phyloP scores from a whole-genome alignment of 2,113 vertebrate species.

The Plotosus lineatus region DNA sequence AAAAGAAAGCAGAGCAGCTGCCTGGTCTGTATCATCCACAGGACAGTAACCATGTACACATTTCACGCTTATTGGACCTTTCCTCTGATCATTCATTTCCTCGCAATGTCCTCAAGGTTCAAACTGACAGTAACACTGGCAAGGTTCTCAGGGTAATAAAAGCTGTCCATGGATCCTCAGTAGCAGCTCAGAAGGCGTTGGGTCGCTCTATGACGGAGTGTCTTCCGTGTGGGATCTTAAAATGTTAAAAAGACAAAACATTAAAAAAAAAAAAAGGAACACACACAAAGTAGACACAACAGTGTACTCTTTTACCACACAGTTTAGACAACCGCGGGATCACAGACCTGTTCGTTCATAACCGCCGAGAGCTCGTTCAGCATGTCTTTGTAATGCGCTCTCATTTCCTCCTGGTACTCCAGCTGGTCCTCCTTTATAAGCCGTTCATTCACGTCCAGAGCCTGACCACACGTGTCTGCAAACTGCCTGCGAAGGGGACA shows the following conservation, averaged over 20 bases:
- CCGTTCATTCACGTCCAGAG: slow-evolving; percentile 91
- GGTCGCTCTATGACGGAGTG: slow-evolving; percentile 81
- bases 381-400: slow-evolving; percentile 94
- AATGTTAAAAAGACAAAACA: slow-evolving; percentile 32
- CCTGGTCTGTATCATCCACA: slow-evolving; percentile 34
- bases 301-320: not conserved
- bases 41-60: slow-evolving; percentile 33
- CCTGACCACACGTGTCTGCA: slow-evolving; percentile 94
- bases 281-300: not conserved
- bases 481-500: slow-evolving; percentile 80
- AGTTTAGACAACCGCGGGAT: not conserved
- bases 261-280: too few species aligned
- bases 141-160: slow-evolving; percentile 11
- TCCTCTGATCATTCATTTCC: slow-evolving; percentile 32
- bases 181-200: slow-evolving; percentile 70
- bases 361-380: slow-evolving; percentile 86
- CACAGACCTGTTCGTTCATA: slow-evolving; percentile 95
- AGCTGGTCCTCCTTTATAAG: slow-evolving; percentile 98
- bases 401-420: slow-evolving; percentile 98
- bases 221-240: slow-evolving; percentile 78
- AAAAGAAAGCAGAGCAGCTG: slow-evolving; percentile 27
- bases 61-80: slow-evolving; percentile 1
- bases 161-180: slow-evolving; percentile 55
- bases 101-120: slow-evolving; percentile 17
- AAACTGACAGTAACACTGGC: slow-evolving; percentile 2